These are phyloP conservation scores for Mylabris phalerata DNA, from an alignment of 1,140 invertebrate genomes.

Conservation along the genomic window DNA sequence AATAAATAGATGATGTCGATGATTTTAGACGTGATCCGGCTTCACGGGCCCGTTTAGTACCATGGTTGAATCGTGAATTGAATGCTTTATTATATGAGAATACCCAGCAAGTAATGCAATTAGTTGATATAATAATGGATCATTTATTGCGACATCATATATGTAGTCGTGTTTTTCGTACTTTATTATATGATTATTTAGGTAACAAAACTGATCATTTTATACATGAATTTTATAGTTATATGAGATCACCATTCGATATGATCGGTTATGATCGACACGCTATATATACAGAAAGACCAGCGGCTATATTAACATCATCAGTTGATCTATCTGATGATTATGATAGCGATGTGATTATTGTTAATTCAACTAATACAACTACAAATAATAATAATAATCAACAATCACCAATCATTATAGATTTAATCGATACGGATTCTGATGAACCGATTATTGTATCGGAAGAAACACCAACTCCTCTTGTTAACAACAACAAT, in stretches of 20 bases:
- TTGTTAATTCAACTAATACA: neutral
- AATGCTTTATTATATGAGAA: conserved; percentile 59
- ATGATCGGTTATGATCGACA: conserved; percentile 66
- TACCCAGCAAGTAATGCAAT: conserved; percentile 53
- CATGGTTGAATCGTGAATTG: conserved; percentile 84
- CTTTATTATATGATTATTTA: conserved; percentile 51
- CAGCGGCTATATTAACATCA: neutral
- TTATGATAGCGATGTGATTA: conserved; percentile 6
- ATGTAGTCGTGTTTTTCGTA: conserved; percentile 63
- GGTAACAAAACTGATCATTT: conserved; percentile 68
- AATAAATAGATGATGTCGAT: conserved; percentile 19
- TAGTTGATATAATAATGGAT: conserved; percentile 62
- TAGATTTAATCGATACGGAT: conserved; percentile 29
- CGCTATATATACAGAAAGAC: conserved; percentile 39
- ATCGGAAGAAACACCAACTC: neutral
- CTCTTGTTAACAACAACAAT: too few species aligned
- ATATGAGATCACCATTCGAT: conserved; percentile 78
- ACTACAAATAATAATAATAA: conserved; percentile 8
- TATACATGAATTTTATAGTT: conserved; percentile 81
- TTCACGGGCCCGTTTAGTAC: conserved; percentile 70
- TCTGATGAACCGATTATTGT: conserved; percentile 28
- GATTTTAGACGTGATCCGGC: conserved; percentile 65
- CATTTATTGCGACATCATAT: conserved; percentile 65
- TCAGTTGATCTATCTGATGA: conserved; percentile 17
- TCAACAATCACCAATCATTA: conserved; percentile 21